Evolutionary conservation across 2,797 vertebrate genomes (phyloP).

Genomic region (Etheostoma perlongum): DNA sequence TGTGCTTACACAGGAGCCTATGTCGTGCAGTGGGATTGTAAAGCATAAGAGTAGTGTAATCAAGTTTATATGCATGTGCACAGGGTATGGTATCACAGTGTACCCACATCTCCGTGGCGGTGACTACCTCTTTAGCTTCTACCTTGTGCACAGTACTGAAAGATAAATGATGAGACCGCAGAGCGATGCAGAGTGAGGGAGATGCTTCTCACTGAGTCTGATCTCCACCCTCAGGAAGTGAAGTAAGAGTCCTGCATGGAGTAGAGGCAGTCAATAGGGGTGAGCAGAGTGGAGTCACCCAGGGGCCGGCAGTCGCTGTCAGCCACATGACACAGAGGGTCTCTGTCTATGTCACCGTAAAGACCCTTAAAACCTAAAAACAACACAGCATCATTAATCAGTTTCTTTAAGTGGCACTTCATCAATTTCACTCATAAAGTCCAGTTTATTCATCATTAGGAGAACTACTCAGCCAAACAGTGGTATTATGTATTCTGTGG

Average conservation of each 20-base stretch:
- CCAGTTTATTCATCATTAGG: neutral
- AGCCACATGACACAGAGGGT: slow-evolving; percentile 88
- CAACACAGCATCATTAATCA: neutral
- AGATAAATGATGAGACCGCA: slow-evolving; percentile 27
- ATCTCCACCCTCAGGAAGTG: slow-evolving; percentile 87
- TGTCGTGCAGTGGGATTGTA: slow-evolving; percentile 36
- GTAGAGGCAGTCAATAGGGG: slow-evolving; percentile 96
- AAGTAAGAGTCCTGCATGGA: slow-evolving; percentile 99
- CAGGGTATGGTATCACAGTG: slow-evolving; percentile 48
- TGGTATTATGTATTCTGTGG: neutral
- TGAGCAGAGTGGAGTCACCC: slow-evolving; percentile 88
- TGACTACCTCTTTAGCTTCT: slow-evolving; percentile 17
- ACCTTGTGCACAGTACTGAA: slow-evolving; percentile 18
- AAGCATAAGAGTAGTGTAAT: slow-evolving; percentile 48
- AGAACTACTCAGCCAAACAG: neutral
- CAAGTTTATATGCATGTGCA: slow-evolving; percentile 45
- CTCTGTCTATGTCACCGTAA: slow-evolving; percentile 90
- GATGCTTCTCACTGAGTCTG: slow-evolving; percentile 13
- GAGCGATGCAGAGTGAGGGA: slow-evolving; percentile 1
- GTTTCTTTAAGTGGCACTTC: neutral
- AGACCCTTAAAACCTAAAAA: slow-evolving; percentile 89
- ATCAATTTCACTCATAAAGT: neutral
- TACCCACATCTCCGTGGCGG: slow-evolving; percentile 20
- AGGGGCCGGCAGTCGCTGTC: slow-evolving; percentile 90
- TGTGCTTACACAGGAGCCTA: slow-evolving; percentile 47